phyloP scores from a whole-genome alignment of 2,113 vertebrate genomes.

The Polypterus bichir region DNA sequence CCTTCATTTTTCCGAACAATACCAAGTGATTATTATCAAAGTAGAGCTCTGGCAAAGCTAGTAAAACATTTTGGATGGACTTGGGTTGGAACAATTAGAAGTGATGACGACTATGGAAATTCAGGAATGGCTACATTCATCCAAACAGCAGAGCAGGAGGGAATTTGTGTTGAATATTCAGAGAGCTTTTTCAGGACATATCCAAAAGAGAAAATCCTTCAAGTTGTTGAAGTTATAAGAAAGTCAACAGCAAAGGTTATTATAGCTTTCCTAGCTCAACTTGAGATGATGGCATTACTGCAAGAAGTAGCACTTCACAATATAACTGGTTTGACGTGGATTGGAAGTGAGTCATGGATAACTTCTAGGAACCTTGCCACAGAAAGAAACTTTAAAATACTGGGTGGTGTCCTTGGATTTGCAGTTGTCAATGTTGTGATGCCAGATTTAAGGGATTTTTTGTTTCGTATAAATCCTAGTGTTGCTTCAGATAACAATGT shows the following conservation, averaged over 20 bases:
- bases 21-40: slow-evolving; percentile 11
- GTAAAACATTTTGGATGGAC: slow-evolving; percentile 17
- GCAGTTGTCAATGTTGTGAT: slow-evolving; percentile 4
- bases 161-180: slow-evolving; percentile 10
- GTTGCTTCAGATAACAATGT: neutral
- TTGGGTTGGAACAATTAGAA: slow-evolving; percentile 13
- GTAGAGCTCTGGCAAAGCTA: slow-evolving; percentile 13
- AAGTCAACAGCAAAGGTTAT: slow-evolving; percentile 9
- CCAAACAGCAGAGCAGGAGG: neutral
- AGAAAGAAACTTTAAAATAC: neutral
- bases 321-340: slow-evolving; percentile 14
- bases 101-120: slow-evolving; percentile 5
- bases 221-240: slow-evolving; percentile 8
- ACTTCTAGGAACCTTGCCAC: neutral
- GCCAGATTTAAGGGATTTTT: slow-evolving; percentile 2
- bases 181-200: slow-evolving; percentile 9
- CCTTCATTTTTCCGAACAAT: slow-evolving; percentile 15
- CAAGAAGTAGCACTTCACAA: slow-evolving; percentile 12
- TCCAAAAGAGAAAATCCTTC: slow-evolving; percentile 5
- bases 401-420: slow-evolving; percentile 11
- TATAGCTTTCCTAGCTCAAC: slow-evolving; percentile 4
- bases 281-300: slow-evolving; percentile 7
- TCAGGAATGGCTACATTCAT: slow-evolving; percentile 10
- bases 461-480: neutral
- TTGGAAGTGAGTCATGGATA: slow-evolving; percentile 16